Evolutionary conservation across 2,113 vertebrate genomes (phyloP), one percentile per base, ranked within the genome.

Genomic region (Sialia sialis): DNA sequence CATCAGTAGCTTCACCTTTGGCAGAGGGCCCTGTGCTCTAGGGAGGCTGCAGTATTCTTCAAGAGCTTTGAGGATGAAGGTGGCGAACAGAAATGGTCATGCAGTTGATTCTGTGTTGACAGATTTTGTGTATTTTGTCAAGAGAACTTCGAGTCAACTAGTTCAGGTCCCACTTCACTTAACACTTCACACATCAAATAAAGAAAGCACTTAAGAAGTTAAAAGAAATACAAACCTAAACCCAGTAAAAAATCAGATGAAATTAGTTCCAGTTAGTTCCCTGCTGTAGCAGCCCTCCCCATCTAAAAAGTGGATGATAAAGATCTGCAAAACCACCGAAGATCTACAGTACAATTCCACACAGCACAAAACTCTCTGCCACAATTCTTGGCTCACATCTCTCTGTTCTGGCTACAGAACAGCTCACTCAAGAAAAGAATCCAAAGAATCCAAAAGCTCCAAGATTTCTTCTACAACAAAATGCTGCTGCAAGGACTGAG

Each of bases 171-270:
- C 21, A 18, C 78, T 82, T 67, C 66, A 78, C 32, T 25, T 51
- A 80, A 46, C 19, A 54, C 10, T 66, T 72, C 22, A 43, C 4
- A 73, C 6, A 46, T 23, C 30, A 73, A 56, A 17, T 38, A 76
- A 93, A 52, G 13, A 70, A 91, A 80, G 21, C 43, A 75, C 8
- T 56, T 38, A 4, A 32, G 56, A n/a, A 60, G 18, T 38, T 68
- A 23, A 59, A 58, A 73, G 32, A 26, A 56, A 38, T 29, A 14
- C 13, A 21, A 13, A 25, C 1, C 11, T 6, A 73, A 22, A 30
- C 2, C 18, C 32, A 59, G 6, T 22, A 63, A 46, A 34, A 60
- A n/a, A 25, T 0, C 17, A 36, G 51, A 60, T 39, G 0, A 64
- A 55, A 54, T 77, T 34, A 62, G 8, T 63, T 68, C 12, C 43